Percentiles rank a stretch among this genome's conserved stretches.
phyloP scores from a whole-genome alignment of 2,113 vertebrate species.

The Patagioenas fasciata region DNA sequence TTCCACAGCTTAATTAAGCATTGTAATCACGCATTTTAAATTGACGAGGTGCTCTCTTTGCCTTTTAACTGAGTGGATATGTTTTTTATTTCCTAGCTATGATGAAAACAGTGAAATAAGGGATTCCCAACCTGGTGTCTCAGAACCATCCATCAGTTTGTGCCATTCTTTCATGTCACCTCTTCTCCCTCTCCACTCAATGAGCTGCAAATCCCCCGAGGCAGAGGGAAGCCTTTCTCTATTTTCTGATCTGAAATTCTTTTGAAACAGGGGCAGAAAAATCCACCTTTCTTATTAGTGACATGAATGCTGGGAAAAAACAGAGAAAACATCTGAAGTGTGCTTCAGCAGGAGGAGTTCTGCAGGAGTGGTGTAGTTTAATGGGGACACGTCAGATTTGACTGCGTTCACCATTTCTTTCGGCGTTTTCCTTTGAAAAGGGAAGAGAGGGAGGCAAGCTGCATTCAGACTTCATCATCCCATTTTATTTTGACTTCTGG shows the following conservation, averaged over 20 bases:
- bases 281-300: neutral
- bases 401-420: neutral
- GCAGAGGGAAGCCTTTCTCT: neutral
- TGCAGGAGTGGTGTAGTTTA: neutral
- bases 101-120: neutral
- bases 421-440: neutral
- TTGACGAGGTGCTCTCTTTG: conserved; percentile 26
- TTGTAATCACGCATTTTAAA: conserved; percentile 2
- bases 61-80: neutral
- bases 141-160: neutral
- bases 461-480: neutral
- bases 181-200: neutral
- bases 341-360: neutral
- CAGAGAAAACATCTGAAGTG: neutral
- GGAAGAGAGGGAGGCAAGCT: neutral
- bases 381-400: fast-evolving
- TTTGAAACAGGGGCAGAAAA: neutral
- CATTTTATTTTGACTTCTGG: conserved; percentile 22
- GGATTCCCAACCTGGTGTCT: conserved; percentile 5
- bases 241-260: neutral
- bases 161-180: neutral
- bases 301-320: neutral
- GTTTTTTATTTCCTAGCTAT: neutral
- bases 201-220: neutral
- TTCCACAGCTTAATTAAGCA: conserved; percentile 32